Percentiles rank a stretch among this genome's conserved stretches.
Evolutionary conservation across 2,888 invertebrate genomes (phyloP).

Genomic region (Pseudeuparius sepicola): DNA sequence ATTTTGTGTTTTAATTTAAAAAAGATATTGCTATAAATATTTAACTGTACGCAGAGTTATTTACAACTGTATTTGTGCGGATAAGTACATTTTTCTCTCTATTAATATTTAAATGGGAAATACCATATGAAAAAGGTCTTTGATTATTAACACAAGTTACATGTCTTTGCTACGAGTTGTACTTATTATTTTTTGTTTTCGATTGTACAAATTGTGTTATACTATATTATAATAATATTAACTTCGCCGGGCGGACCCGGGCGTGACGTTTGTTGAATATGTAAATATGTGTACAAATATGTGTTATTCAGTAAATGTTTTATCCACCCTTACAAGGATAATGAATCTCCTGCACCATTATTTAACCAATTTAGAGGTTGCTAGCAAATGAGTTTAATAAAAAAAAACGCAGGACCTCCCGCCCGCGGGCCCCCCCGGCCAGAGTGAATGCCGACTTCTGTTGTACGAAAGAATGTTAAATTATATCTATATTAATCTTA

Average conservation of each 20-base stretch:
- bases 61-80: too few relatives aligned
- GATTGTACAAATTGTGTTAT: slow-evolving; percentile 61
- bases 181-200: slow-evolving; percentile 47
- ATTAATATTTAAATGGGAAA: slow-evolving; percentile 25
- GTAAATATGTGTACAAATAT: slow-evolving; percentile 32
- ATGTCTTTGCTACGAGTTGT: slow-evolving; percentile 61
- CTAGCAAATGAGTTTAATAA: slow-evolving; percentile 18
- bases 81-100: slow-evolving; percentile 33
- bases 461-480: slow-evolving; percentile 38
- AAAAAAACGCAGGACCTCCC: too few relatives aligned
- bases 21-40: slow-evolving; percentile 37
- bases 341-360: slow-evolving; percentile 29
- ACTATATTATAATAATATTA: too few relatives aligned
- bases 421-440: too few relatives aligned
- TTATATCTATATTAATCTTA: slow-evolving; percentile 39
- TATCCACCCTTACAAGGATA: slow-evolving; percentile 23
- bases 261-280: slow-evolving; percentile 24
- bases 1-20: slow-evolving; percentile 34
- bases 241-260: too few relatives aligned
- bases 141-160: slow-evolving; percentile 33
- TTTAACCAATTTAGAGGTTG: slow-evolving; percentile 17
- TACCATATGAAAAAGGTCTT: slow-evolving; percentile 5
- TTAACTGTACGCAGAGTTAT: too few relatives aligned
- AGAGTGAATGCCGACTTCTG: slow-evolving; percentile 36
- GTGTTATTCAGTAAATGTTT: slow-evolving; percentile 26